phyloP scores from a whole-genome alignment of 64 coral and sea anemone genomes.

The Montipora efflorescens region DNA sequence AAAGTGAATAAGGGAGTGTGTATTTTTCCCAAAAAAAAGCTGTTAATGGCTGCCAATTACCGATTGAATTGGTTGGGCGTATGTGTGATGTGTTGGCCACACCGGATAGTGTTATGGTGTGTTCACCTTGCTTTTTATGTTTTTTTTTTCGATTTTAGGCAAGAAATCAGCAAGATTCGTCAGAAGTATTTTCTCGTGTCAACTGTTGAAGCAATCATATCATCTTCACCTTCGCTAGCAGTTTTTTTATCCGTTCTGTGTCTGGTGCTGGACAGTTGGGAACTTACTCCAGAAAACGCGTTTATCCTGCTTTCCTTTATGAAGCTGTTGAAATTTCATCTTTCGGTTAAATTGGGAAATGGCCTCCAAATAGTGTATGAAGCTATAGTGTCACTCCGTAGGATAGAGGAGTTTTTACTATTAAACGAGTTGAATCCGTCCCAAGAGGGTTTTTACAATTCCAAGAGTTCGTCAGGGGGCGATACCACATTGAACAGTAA shows the following conservation, averaged over 20 bases:
- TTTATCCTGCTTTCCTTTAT: constrained; percentile 6
- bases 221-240: neutral
- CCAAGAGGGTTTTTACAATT: neutral
- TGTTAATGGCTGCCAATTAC: no score
- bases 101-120: no score
- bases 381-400: neutral
- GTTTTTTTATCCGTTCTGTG: neutral
- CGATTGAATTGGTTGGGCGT: no score
- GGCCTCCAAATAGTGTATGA: neutral
- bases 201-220: neutral
- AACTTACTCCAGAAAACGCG: neutral
- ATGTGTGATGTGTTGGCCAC: no score
- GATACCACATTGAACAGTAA: neutral
- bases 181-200: neutral
- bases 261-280: neutral
- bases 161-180: neutral
- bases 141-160: neutral
- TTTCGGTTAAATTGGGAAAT: neutral
- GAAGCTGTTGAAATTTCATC: neutral
- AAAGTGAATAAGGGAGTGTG: no score
- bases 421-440: neutral
- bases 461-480: neutral
- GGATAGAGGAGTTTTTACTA: constrained; percentile 15
- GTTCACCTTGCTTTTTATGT: no score
- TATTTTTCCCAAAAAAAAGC: no score